Base-by-base conservation (phyloP, 2,797 vertebrate species). In the Rhyacichthys aspro region DNA sequence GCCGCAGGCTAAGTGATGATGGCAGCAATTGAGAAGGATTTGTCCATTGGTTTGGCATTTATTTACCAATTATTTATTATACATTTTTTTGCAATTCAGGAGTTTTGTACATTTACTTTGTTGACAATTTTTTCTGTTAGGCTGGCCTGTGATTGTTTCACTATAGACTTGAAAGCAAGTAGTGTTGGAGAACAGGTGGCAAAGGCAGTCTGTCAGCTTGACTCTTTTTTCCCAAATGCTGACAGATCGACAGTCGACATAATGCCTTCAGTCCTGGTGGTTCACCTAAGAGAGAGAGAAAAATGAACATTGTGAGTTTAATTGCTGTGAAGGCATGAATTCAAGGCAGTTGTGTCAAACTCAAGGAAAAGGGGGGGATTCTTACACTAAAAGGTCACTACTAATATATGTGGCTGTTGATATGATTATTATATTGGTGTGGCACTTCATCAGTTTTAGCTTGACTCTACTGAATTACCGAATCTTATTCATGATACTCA, bases 221-320 rank as follows among this genome's bases (percentile, higher is more conserved):
- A 62, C 72, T 74, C 14, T 79, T 53, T n/a, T 72, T 42, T 12
- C 82, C 82, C 59, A 91, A 59, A 66, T 45, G 18, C 23, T 56
- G 74, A 4, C 2, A 59, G 57, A 88, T 76, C 16, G 74, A 83
- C 9, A 91, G 68, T 57, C 83, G 50, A 61, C 86, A 86, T 59
- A 92, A 72, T 65, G 82, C 82, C 86, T 85, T 86, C 41, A 92
- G 73, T 32, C 82, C 59, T 4, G 90, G 90, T 0, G 90, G 83
- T 14, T 90, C 82, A 55, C 88, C 90, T 92, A 66, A 32, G 33
- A 53, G 63, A 47, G 39, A 65, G 41, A 43, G 12, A 65, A 1
- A 64, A n/a, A n/a, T n/a, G 52, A 56, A 43, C 8, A 43, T 0
- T 16, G 19, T 74, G 57, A 65, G 23, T 32, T 36, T 56, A 9